Percentiles rank a stretch among this genome's conserved stretches.
phyloP scores from a whole-genome alignment of 2,888 invertebrate genomes.

The Nephrotoma flavescens region DNA sequence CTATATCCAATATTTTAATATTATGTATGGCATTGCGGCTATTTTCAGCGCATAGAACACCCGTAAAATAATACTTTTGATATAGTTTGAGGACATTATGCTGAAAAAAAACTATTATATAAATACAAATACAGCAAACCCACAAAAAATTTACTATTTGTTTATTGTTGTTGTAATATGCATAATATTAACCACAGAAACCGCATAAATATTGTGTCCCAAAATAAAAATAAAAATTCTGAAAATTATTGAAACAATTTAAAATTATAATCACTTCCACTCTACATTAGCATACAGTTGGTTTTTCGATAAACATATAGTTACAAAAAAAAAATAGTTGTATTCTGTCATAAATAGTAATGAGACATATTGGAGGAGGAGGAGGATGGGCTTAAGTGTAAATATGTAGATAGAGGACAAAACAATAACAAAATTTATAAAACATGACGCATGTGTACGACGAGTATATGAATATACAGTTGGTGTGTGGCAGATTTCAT shows the following conservation, averaged over 20 bases:
- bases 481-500: neutral
- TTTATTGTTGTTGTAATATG: neutral
- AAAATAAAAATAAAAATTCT: neutral
- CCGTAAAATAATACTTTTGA: neutral
- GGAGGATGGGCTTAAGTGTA: neutral
- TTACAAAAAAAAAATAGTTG: neutral
- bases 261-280: neutral
- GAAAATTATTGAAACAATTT: neutral
- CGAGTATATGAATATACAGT: neutral
- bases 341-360: neutral
- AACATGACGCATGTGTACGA: neutral
- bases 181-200: neutral
- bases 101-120: neutral
- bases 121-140: neutral
- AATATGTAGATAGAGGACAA: neutral
- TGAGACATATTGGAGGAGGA: neutral
- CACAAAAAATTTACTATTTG: neutral
- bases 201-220: neutral
- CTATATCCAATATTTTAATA: neutral
- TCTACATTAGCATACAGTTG: neutral
- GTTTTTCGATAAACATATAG: neutral
- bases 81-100: neutral
- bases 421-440: neutral
- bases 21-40: neutral
- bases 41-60: neutral